A percentile compares a stretch with the other conserved stretches of the same genome.
These are phyloP conservation scores for Euclidia mi DNA, from an alignment of 2,888 invertebrate species.

Conservation along the genomic window DNA sequence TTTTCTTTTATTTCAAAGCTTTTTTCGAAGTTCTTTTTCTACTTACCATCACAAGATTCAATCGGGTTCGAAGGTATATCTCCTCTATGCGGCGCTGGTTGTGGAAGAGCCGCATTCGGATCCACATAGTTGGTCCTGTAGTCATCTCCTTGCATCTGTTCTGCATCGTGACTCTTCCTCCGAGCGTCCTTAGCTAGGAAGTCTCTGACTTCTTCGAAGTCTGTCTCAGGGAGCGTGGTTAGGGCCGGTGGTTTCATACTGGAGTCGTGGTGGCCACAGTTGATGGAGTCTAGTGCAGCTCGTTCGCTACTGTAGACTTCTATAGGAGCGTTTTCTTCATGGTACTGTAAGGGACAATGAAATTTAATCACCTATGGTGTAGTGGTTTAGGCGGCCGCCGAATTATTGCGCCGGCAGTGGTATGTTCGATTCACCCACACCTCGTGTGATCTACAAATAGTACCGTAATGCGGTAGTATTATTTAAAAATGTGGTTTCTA, in stretches of 20 bases:
- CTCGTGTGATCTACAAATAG: too few species aligned
- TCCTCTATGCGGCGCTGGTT: slow-evolving; percentile 69
- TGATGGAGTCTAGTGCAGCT: slow-evolving; percentile 85
- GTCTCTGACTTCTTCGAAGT: slow-evolving; percentile 80
- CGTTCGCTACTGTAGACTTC: slow-evolving; percentile 87
- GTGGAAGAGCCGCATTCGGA: slow-evolving; percentile 63
- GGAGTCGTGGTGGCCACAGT: slow-evolving; percentile 76
- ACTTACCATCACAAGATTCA: slow-evolving; percentile 84
- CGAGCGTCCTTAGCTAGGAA: slow-evolving; percentile 76
- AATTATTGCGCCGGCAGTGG: too few species aligned
- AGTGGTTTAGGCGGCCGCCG: too few species aligned
- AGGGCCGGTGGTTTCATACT: slow-evolving; percentile 69
- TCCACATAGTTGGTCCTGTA: slow-evolving; percentile 78
- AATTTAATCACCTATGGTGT: too few species aligned
- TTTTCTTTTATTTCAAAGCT: too few species aligned
- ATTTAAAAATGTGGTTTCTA: too few species aligned
- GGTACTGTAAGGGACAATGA: slow-evolving; percentile 89
- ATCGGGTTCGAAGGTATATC: slow-evolving; percentile 83
- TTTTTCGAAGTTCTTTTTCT: neutral
- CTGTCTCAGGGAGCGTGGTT: slow-evolving; percentile 70
- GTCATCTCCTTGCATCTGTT: slow-evolving; percentile 83
- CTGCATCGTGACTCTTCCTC: slow-evolving; percentile 75
- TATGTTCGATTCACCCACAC: too few species aligned
- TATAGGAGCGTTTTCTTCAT: slow-evolving; percentile 90
- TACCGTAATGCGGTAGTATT: too few species aligned